A percentile compares a stretch with the other conserved stretches of the same genome.
These are phyloP conservation scores for Polydrusus pterygomalis DNA, from an alignment of 2,888 invertebrate genomes.

Conservation along the genomic window DNA sequence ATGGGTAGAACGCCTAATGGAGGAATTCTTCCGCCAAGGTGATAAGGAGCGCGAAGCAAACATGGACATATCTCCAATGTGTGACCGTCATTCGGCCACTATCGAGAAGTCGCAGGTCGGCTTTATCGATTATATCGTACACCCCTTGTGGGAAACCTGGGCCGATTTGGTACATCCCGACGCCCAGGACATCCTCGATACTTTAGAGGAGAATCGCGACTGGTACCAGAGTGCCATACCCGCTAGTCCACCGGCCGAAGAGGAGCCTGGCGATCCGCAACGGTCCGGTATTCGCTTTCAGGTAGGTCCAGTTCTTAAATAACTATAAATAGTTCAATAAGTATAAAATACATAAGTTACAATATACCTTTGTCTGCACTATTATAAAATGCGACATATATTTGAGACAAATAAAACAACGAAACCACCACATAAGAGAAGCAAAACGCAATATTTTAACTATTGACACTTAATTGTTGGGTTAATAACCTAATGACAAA, in stretches of 20 bases:
- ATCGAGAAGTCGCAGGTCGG: slow-evolving; percentile 99
- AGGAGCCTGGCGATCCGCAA: slow-evolving; percentile 77
- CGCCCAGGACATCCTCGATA: slow-evolving; percentile 98
- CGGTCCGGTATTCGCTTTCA: slow-evolving; percentile 76
- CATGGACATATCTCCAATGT: slow-evolving; percentile 99
- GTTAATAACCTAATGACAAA: too few species aligned
- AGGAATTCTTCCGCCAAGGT: slow-evolving; percentile 99
- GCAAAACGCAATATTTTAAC: too few species aligned
- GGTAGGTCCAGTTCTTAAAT: slow-evolving; percentile 74
- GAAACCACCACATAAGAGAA: too few species aligned
- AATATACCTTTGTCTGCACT: background rate
- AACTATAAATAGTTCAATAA: background rate
- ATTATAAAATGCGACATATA: too few species aligned
- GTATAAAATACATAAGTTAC: background rate
- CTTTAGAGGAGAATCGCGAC: slow-evolving; percentile 98
- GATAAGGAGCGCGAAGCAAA: slow-evolving; percentile 96
- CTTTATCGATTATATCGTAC: slow-evolving; percentile 99
- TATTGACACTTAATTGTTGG: too few species aligned
- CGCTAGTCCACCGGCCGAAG: slow-evolving; percentile 89
- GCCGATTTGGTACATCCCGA: slow-evolving; percentile 99
- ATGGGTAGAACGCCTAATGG: slow-evolving; percentile 97
- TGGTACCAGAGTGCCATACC: slow-evolving; percentile 93
- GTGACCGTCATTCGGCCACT: slow-evolving; percentile 96
- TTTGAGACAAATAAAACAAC: too few species aligned
- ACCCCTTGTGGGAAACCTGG: slow-evolving; percentile 99